Base-by-base conservation (phyloP, 37 sponge, comb jelly and placozoan genomes). In the Hexactinellida sp. region DNA sequence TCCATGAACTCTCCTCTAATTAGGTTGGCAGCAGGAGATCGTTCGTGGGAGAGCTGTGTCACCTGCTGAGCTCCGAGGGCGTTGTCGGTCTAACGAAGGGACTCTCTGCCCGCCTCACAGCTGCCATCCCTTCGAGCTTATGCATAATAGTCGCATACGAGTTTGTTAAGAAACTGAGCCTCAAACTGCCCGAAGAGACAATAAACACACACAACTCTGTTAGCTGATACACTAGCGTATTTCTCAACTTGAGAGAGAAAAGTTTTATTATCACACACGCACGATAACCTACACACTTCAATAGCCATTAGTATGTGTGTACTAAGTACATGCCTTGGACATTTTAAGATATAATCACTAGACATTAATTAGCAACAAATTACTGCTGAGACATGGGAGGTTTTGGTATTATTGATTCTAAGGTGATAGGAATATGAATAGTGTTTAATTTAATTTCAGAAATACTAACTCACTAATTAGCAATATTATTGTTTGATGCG, bases 21-120 rank as follows among this genome's bases (percentile, higher is more conserved):
- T 63, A 96, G 97, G 86, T 93, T 0, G 90, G 91, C 35, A 85
- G 82, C 0, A 41, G 88, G 24, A 37, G 54, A 0, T 89, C 94
- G 13, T 28, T 95, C 9, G 36, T 84, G 16, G 38, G 37, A 16
- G 89, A 87, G 0, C 35, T 89, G 1, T 19, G 19, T 34, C 91
- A 85, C 36, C 86, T 99, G 47, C 94, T 91, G 91, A 36, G 51
- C 37, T 93, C 94, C 85, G 99, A 99, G 38, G 94, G 96, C 0
- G 0, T 90, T 24, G 21, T 24, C 0, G 76, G 87, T 38, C 24
- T 96, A 0, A 34, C 38, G 19, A 95, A 96, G 83, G 99, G 99
- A 1, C 89, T 99, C 32, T 89, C 91, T 38, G 99, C 99, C 0
- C 88, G 99, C 0, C 37, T 93, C 10, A 71, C 91, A 55, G 85